These are phyloP conservation scores for Matsumurasca onukii DNA, from an alignment of 1,140 invertebrate species.

Conservation along the genomic window DNA sequence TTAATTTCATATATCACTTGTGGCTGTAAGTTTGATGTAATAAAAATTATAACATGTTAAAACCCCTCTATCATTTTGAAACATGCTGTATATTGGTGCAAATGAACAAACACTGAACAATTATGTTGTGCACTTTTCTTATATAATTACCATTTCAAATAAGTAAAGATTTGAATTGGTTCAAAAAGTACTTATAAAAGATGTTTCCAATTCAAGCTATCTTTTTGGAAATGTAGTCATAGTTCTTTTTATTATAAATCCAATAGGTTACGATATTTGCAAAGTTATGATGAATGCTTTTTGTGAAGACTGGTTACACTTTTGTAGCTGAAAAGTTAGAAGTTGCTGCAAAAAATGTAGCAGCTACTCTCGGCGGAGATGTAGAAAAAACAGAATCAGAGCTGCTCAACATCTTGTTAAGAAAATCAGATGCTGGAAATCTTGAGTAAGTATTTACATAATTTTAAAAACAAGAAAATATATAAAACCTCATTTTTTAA, in stretches of 20 bases:
- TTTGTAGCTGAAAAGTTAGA: slow-evolving; percentile 44
- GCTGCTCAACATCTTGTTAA: slow-evolving; percentile 54
- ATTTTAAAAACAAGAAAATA: too few relatives aligned
- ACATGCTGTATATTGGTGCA: too few relatives aligned
- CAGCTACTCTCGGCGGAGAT: slow-evolving; percentile 62
- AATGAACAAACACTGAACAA: too few relatives aligned
- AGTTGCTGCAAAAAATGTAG: slow-evolving; percentile 67
- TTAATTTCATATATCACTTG: too few relatives aligned
- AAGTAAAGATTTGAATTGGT: too few relatives aligned
- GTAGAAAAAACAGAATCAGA: slow-evolving; percentile 69
- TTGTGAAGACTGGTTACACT: background rate
- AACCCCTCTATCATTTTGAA: too few relatives aligned
- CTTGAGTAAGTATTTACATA: slow-evolving; percentile 20
- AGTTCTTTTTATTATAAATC: background rate
- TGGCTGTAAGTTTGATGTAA: too few relatives aligned
- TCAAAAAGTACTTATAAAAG: background rate
- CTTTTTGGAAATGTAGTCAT: background rate
- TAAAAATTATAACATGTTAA: too few relatives aligned
- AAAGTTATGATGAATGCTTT: background rate
- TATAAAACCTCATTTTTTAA: too few relatives aligned
- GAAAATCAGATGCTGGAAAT: slow-evolving; percentile 28
- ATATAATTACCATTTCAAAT: too few relatives aligned
- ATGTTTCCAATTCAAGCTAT: background rate
- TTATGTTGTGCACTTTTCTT: too few relatives aligned
- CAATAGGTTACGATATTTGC: background rate